A percentile compares a stretch with the other conserved stretches of the same genome.
phyloP scores from a whole-genome alignment of 2,113 vertebrate species.

The Gasterosteus nipponicus region DNA sequence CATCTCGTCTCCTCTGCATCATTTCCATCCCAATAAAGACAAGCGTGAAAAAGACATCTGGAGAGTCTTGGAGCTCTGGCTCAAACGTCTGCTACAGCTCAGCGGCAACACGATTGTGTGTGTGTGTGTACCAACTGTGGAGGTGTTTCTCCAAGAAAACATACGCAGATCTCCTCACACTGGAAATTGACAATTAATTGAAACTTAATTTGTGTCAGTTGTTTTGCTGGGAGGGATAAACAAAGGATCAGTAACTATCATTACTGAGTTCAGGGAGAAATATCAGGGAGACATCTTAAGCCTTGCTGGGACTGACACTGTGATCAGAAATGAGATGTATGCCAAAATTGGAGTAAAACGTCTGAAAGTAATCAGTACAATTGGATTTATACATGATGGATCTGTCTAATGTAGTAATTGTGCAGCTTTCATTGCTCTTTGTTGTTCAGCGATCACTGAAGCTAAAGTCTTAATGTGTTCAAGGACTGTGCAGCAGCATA shows the following conservation, averaged over 20 bases:
- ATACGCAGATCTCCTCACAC: constrained; percentile 28
- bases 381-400: not conserved
- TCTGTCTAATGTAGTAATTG: constrained; percentile 18
- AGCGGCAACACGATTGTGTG: constrained; percentile 42
- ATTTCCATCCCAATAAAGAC: constrained; percentile 32
- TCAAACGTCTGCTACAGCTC: constrained; percentile 60
- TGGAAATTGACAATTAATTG: constrained; percentile 43
- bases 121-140: constrained; percentile 24
- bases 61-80: constrained; percentile 45
- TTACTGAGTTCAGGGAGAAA: constrained; percentile 8
- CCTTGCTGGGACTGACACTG: not conserved
- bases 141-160: constrained; percentile 53
- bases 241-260: constrained; percentile 9
- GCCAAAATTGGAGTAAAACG: not conserved
- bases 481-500: constrained; percentile 1
- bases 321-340: constrained; percentile 1
- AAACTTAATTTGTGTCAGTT: constrained; percentile 42
- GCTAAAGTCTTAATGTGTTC: not conserved
- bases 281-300: not conserved
- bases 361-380: not conserved
- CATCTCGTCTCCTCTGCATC: constrained; percentile 41
- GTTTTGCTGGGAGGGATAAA: constrained; percentile 18
- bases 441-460: constrained; percentile 2
- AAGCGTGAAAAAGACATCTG: constrained; percentile 54
- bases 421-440: not conserved